Conservation (phyloP, 2,797 vertebrate genomes). For the Morus bassanus region DNA sequence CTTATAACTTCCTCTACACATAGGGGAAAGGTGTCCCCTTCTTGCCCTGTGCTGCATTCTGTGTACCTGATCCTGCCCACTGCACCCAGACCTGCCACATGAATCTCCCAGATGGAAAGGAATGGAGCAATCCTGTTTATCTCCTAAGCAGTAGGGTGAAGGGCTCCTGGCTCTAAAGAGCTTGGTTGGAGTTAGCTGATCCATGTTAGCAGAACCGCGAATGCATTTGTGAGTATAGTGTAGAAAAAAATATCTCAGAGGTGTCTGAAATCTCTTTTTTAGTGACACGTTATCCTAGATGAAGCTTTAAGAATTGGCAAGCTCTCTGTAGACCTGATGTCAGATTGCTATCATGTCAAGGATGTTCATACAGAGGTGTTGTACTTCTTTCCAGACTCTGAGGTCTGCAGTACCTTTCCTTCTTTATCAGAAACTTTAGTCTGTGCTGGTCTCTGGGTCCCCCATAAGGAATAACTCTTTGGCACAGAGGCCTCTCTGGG, state of each 20-base stretch:
- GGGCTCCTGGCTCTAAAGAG: background rate
- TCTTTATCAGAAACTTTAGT: background rate
- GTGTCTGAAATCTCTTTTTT: background rate
- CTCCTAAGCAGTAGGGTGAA: background rate
- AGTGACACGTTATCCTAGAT: background rate
- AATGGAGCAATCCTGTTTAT: background rate
- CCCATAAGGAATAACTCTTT: background rate
- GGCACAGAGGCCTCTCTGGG: background rate
- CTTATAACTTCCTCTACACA: background rate
- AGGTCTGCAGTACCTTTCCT: background rate
- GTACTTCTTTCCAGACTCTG: background rate
- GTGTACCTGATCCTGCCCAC: background rate
- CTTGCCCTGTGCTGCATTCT: background rate
- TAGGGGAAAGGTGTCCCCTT: background rate
- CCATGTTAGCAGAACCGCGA: background rate
- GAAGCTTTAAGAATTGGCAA: background rate
- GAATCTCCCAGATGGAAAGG: background rate
- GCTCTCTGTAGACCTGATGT: background rate
- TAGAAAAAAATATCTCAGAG: background rate
- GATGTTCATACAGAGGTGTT: background rate
- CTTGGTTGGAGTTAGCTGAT: background rate
- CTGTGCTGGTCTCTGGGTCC: background rate
- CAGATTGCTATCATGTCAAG: background rate
- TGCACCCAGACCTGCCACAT: background rate
- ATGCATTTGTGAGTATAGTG: background rate